phyloP scores from a whole-genome alignment of 2,888 invertebrate species.

The Ceriagrion tenellum region DNA sequence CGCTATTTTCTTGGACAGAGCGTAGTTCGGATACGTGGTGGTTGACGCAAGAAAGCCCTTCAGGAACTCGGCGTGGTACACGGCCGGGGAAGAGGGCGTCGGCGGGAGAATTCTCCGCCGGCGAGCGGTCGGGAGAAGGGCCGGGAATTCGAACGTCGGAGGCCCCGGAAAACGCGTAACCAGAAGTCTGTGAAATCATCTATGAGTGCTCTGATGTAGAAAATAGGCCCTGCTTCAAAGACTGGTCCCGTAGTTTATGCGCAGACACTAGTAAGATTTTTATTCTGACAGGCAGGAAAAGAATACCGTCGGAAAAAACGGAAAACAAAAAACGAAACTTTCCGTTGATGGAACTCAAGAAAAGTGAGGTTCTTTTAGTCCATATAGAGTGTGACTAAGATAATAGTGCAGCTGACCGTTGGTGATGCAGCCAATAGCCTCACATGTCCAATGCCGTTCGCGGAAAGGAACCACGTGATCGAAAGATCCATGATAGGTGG shows the following conservation, averaged over 20 bases:
- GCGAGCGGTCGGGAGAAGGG: background rate
- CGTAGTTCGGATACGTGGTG: background rate
- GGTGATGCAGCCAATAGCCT: too few relatives aligned
- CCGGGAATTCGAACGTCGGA: background rate
- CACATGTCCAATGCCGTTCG: too few relatives aligned
- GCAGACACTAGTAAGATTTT: too few relatives aligned
- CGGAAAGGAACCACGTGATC: too few relatives aligned
- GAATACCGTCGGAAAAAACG: background rate
- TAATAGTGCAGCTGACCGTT: too few relatives aligned
- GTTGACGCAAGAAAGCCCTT: background rate
- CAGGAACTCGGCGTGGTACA: background rate
- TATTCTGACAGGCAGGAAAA: background rate
- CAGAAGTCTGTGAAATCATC: background rate
- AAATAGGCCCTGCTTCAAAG: background rate
- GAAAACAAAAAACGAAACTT: background rate
- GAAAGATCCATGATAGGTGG: too few relatives aligned
- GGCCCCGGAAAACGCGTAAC: background rate
- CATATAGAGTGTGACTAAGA: too few relatives aligned
- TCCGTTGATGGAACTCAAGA: background rate
- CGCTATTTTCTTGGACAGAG: background rate
- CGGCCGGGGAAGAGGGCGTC: background rate
- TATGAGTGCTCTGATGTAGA: background rate
- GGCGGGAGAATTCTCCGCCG: background rate
- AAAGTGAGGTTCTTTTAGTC: background rate
- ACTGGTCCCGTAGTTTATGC: too few relatives aligned